Conservation (phyloP, 2,797 vertebrate species). For the Chelon auratus region DNA sequence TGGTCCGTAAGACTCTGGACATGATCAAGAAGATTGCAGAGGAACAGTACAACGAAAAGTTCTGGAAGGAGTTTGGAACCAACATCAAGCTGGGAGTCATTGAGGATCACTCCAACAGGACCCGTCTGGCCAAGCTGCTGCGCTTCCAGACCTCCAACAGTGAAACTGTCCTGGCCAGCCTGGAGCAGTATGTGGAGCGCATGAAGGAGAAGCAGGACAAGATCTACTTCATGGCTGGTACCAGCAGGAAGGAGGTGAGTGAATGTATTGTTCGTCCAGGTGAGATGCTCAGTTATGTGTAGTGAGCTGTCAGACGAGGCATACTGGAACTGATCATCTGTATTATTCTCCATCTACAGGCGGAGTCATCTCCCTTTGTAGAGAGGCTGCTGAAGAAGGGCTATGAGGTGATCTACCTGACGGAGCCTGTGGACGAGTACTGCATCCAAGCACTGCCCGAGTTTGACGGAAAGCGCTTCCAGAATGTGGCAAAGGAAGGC, state of each 20-base stretch:
- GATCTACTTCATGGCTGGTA: conserved; percentile 98
- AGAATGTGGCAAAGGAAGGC: conserved; percentile 98
- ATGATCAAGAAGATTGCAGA: conserved; percentile 99
- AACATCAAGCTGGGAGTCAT: conserved; percentile 99
- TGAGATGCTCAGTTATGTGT: neutral
- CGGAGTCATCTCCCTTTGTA: conserved; percentile 96
- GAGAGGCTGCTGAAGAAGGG: conserved; percentile 97
- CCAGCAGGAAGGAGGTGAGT: conserved; percentile 94
- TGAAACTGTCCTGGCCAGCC: conserved; percentile 86
- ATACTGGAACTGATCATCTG: neutral
- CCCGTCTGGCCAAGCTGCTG: conserved; percentile 96
- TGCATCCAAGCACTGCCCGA: conserved; percentile 98
- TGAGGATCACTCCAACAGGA: conserved; percentile 98
- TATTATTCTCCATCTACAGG: conserved; percentile 76
- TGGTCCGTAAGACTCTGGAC: conserved; percentile 97
- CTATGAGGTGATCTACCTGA: conserved; percentile 98
- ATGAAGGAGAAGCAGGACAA: conserved; percentile 99
- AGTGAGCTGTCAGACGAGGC: neutral
- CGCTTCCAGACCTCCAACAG: conserved; percentile 96
- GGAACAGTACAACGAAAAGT: conserved; percentile 95
- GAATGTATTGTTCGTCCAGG: neutral
- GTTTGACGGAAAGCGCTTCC: conserved; percentile 97
- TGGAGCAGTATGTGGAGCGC: conserved; percentile 97
- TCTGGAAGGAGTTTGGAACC: conserved; percentile 99
- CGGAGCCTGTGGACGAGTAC: conserved; percentile 98